A percentile compares a stretch with the other conserved stretches of the same genome.
phyloP scores from a whole-genome alignment of 64 coral and sea anemone genomes.

The Pocillopora damicornis region DNA sequence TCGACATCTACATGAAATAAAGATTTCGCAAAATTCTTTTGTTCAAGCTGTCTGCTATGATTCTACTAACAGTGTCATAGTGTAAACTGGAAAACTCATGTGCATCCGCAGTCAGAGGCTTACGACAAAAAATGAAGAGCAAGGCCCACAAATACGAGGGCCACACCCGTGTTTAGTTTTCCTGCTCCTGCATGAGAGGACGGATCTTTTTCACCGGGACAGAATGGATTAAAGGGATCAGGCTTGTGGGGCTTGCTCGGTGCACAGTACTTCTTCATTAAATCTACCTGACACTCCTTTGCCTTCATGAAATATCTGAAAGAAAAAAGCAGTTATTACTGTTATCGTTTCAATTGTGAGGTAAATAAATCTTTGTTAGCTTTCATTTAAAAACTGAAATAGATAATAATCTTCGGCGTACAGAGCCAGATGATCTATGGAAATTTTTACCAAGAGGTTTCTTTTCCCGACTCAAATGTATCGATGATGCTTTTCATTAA shows the following conservation, averaged over 20 bases:
- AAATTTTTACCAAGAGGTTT: too few relatives aligned
- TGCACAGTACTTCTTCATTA: background rate
- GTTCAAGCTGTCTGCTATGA: too few relatives aligned
- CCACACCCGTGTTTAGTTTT: background rate
- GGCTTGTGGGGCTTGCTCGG: background rate
- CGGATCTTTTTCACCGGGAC: background rate
- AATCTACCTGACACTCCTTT: background rate
- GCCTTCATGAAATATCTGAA: background rate
- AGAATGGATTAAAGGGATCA: constrained; percentile 27
- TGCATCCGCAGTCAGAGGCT: background rate
- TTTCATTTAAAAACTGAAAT: too few relatives aligned
- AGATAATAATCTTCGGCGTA: too few relatives aligned
- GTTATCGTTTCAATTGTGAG: too few relatives aligned
- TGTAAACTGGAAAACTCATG: background rate
- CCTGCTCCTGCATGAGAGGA: background rate
- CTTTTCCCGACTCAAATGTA: too few relatives aligned
- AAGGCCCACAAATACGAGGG: background rate
- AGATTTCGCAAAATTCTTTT: too few relatives aligned
- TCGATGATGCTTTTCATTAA: too few relatives aligned
- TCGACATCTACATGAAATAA: too few relatives aligned
- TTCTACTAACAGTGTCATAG: background rate
- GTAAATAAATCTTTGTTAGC: too few relatives aligned
- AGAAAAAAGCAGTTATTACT: background rate
- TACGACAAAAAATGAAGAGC: background rate
- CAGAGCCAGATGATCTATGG: too few relatives aligned